Base-by-base conservation (phyloP, 2,797 vertebrate species). In the Acanthis flammea region DNA sequence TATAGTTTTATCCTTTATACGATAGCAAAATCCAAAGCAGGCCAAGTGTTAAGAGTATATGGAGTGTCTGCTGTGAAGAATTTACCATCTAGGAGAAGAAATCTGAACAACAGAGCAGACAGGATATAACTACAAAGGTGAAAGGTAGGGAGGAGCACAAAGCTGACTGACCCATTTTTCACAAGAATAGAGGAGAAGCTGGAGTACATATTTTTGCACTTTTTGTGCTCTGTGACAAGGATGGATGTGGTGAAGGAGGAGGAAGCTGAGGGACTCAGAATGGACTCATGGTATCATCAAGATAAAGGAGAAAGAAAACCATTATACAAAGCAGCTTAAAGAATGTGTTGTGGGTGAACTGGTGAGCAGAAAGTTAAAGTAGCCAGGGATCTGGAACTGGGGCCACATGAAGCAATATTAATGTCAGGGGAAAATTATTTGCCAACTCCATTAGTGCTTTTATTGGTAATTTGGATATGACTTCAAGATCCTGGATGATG, bases 151-250 rank as follows among this genome's bases (percentile, higher is more conserved):
- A 91, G 81, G 57, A 93, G 72, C 61, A 62, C 63, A 66, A 57
- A 77, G 50, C 53, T 65, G 21, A 18, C 61, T 86, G 86, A 93
- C 84, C 68, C 37, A 23, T 75, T 93, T 96, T 93, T 80, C 61
- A 39, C 31, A 23, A 57, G 37, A 89, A 53, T 6, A 55, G 48
- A 60, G 54, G 28, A 54, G 41, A 88, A 58, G 74, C 44, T 71
- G 57, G 19, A 87, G 39, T 44, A 39, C 23, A 2, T 61, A 12
- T 44, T 53, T 70, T 47, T 66, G 12, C 62, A 45, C 13, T 53
- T 74, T 60, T 42, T 71, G 24, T 53, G 41, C 31, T 72, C 42
- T 72, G 9, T 74, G 61, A 21, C 6, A 45, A 58, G 68, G 30
- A 50, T 93, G 53, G 19, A n/a, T 72, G 9, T 62, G 33, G 28